A percentile compares a stretch with the other conserved stretches of the same genome.
These are phyloP conservation scores for Mylabris phalerata DNA, from an alignment of 1,140 invertebrate genomes.

Conservation along the genomic window DNA sequence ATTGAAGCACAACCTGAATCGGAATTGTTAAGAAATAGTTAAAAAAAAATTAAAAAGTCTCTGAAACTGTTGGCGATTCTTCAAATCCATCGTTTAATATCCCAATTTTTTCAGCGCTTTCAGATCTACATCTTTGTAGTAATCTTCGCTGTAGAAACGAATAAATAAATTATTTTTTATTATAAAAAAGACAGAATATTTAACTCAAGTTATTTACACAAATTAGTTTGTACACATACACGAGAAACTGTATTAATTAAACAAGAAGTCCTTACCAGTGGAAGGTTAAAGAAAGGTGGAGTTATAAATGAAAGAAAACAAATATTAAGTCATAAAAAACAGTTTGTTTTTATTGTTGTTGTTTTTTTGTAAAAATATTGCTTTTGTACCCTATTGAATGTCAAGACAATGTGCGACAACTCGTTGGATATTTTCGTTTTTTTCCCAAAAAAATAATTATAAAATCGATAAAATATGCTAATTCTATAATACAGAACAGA, in stretches of 20 bases:
- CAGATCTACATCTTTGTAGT: slow-evolving; percentile 75
- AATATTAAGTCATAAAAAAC: slow-evolving; percentile 6
- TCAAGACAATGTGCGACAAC: neutral
- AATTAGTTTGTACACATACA: neutral
- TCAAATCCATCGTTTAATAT: slow-evolving; percentile 44
- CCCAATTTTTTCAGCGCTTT: slow-evolving; percentile 73
- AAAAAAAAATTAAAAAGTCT: too few relatives aligned
- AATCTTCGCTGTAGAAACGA: slow-evolving; percentile 61
- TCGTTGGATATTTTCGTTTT: neutral
- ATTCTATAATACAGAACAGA: slow-evolving; percentile 4
- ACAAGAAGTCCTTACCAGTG: slow-evolving; percentile 7
- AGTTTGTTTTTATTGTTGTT: slow-evolving; percentile 9
- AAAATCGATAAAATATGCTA: too few relatives aligned
- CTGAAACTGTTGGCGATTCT: too few relatives aligned
- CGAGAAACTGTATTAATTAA: neutral
- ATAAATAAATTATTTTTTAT: slow-evolving; percentile 7
- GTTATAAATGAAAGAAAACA: neutral
- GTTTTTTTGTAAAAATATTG: slow-evolving; percentile 3
- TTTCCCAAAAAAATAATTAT: neutral
- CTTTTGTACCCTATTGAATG: slow-evolving; percentile 13
- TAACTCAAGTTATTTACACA: slow-evolving; percentile 5
- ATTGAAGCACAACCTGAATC: too few relatives aligned
- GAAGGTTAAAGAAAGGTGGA: neutral
- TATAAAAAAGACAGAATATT: neutral
- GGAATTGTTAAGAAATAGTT: too few relatives aligned